Conservation (phyloP, 2,113 vertebrate genomes). For the Meleagris gallopavo region DNA sequence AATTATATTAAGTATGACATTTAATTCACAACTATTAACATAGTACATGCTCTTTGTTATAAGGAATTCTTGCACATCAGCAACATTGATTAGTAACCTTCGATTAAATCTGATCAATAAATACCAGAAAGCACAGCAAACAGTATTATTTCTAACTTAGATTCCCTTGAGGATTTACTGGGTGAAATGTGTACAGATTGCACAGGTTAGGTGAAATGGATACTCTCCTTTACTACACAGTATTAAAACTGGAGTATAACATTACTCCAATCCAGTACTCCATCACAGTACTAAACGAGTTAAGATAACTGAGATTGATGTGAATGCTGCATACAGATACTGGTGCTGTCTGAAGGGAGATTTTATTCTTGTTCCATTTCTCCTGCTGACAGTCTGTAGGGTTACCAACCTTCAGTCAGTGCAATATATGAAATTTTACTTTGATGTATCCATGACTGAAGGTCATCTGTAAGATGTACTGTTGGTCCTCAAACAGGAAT, state of each 20-base stretch:
- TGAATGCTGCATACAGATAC: background rate
- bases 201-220: background rate
- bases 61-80: background rate
- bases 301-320: background rate
- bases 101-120: background rate
- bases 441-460: background rate
- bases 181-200: background rate
- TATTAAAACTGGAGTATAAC: background rate
- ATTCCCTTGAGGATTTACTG: background rate
- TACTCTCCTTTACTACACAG: background rate
- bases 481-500: background rate
- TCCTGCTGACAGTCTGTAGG: background rate
- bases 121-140: background rate
- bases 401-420: background rate
- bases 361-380: background rate
- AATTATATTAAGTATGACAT: background rate
- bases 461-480: background rate
- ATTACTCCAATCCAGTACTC: background rate
- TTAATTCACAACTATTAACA: background rate
- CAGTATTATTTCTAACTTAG: background rate
- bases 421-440: background rate
- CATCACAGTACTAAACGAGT: background rate
- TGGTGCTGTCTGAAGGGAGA: background rate
- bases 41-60: background rate
- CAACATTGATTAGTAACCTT: background rate